Evolutionary conservation across 1,140 invertebrate genomes (phyloP), one percentile per base, ranked within the genome.

Genomic region (Procambarus clarkii): DNA sequence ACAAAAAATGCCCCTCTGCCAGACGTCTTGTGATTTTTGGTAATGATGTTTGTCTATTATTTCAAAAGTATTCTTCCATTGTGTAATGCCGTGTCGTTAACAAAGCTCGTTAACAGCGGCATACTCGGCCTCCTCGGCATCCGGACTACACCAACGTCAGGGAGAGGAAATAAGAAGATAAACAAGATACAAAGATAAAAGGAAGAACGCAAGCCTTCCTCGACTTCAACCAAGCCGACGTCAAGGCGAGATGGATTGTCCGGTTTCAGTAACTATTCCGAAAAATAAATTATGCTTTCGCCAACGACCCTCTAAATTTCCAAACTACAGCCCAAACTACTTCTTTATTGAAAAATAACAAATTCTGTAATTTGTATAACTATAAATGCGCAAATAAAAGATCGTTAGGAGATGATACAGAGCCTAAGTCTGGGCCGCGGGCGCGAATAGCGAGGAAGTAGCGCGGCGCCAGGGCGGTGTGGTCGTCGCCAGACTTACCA

Each of bases 111-210:
- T 5, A 9, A 78, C 34, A 34, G 34, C 15, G 60, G 60, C 13
- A 64, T 54, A 54, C 13, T 9, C 44, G 45, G 71, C 46, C 81
- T 83, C n/a, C 44, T 71, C 69, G 69, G 81, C 88, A 90, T 91
- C 89, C 89, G 89, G 83, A 83, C 45, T 45, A 84, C 64, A 79
- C 58, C 13, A 77, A 58, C 71, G 74, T 50, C 74, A 64, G 15
- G 60, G 60, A 34, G 82, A 91, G 89, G 89, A 91, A 91, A 91
- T 86, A 91, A 79, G 89, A 91, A 84, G 82, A 86, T 91, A 91
- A 91, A 91, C 89, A 91, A 91, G 89, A 91, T 91, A 91, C 45
- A 85, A 60, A 78, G 88, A 91, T 85, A 91, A 91, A n/a, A 85
- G 82, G 82, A 34, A 80, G 78, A 82, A 82, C 87, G 80, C 87